A percentile compares a stretch with the other conserved stretches of the same genome.
phyloP scores from a whole-genome alignment of 2,888 invertebrate species.

The Apodemia zela region DNA sequence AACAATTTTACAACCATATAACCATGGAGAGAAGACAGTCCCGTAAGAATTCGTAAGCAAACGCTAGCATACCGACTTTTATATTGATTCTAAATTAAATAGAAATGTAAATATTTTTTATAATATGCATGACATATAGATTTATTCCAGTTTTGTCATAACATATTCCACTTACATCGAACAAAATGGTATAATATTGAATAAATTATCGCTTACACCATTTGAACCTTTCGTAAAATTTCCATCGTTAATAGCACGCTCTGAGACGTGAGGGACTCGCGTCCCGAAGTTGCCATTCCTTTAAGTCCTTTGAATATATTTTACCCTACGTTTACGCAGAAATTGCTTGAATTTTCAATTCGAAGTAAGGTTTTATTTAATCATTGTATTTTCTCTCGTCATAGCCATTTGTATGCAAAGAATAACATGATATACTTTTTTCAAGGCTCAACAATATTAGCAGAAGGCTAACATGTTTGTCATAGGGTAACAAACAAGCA shows the following conservation, averaged over 20 bases:
- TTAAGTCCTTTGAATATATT: conserved; percentile 9
- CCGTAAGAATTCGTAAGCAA: no score
- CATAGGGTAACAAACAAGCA: no score
- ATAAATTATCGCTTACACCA: conserved; percentile 10
- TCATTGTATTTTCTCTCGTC: not conserved
- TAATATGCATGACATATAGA: not conserved
- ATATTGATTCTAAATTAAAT: no score
- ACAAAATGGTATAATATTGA: conserved; percentile 4
- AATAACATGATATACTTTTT: no score
- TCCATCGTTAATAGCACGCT: not conserved
- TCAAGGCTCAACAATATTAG: no score
- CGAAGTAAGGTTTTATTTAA: not conserved
- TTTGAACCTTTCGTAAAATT: conserved; percentile 11
- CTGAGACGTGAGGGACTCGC: conserved; percentile 10
- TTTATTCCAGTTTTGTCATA: not conserved
- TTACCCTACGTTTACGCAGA: conserved; percentile 6
- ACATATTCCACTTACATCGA: not conserved
- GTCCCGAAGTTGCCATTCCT: not conserved
- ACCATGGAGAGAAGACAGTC: no score
- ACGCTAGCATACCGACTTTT: no score
- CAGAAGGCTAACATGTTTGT: no score
- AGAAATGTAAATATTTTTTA: no score
- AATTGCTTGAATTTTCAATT: conserved; percentile 10
- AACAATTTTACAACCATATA: no score
- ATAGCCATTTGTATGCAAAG: not conserved